A percentile compares a stretch with the other conserved stretches of the same genome.
phyloP scores from a whole-genome alignment of 2,113 vertebrate genomes.

The Peucedramus taeniatus region DNA sequence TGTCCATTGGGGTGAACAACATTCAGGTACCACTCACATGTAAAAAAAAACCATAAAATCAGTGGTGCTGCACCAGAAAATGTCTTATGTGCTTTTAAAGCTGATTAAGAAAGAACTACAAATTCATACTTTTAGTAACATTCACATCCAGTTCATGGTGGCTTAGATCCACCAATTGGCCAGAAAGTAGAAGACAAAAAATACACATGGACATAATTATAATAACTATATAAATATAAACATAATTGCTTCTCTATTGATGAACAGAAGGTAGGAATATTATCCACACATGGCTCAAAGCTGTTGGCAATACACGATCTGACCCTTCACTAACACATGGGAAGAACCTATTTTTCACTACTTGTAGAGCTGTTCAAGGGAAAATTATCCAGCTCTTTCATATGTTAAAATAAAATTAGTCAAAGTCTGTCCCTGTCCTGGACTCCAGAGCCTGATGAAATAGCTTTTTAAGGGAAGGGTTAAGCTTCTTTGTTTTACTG shows the following conservation, averaged over 20 bases:
- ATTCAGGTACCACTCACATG: not conserved
- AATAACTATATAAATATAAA: not conserved
- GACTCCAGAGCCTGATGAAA: not conserved
- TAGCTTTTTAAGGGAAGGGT: not conserved
- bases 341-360: not conserved
- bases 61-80: not conserved
- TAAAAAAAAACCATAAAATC: not conserved
- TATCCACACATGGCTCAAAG: not conserved
- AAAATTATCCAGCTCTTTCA: not conserved
- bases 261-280: not conserved
- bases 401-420: not conserved
- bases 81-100: not conserved
- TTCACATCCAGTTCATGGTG: not conserved
- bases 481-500: not conserved
- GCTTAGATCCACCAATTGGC: not conserved
- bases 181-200: not conserved
- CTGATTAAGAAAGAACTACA: not conserved
- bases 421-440: not conserved
- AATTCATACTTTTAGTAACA: not conserved
- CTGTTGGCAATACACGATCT: not conserved
- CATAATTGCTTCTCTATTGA: not conserved
- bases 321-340: not conserved
- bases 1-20: not conserved
- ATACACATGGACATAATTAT: not conserved
- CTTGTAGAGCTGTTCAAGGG: not conserved